Evolutionary conservation across 2,113 vertebrate genomes (phyloP), one percentile per base, ranked within the genome.

Genomic region (Poeciliopsis retropinna): DNA sequence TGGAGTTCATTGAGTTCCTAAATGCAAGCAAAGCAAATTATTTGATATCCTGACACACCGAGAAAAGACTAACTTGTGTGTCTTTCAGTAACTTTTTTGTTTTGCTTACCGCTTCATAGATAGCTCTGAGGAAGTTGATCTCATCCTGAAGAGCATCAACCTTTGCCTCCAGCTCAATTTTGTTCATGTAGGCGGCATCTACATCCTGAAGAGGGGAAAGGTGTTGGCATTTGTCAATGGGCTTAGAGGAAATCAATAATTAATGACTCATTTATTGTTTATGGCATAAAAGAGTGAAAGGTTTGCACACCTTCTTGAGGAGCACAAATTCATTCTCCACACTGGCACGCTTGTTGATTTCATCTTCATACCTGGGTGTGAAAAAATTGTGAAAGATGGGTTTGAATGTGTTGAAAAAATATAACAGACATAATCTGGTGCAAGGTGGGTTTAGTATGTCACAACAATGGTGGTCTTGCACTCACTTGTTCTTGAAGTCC

Each of bases 401-500:
- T 64, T 0, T 6, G 13, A 29, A 79, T 32, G 65, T 60, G 31
- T 27, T 27, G 4, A 41, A 57, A 68, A 60, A 37, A 1, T 0
- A 39, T 15, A 13, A 17, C 6, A 11, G 13, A 14, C 2, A 5
- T 63, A 7, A 32, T 29, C 30, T 14, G 12, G 13, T 41, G 17
- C 10, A 4, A 11, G 64, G 19, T 4, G 17, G 22, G 4, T 61
- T 28, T 37, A n/a, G 0, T 32, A 4, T 72, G 32, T 3, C 47
- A 9, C 60, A 30, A 34, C 2, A 1, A 0, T 12, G 11, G 9
- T 19, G 14, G 0, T 0, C 29, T 22, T 68, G 10, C 34, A 79
- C 96, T 94, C 88, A 98, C 97, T 96, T 98, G 93, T 93, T 96
- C 92, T 97, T 99, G 81, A 96, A 97, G 88, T 99, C 97, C 83